Conservation (phyloP, 2,888 invertebrate species). For the Athalia rosae region DNA sequence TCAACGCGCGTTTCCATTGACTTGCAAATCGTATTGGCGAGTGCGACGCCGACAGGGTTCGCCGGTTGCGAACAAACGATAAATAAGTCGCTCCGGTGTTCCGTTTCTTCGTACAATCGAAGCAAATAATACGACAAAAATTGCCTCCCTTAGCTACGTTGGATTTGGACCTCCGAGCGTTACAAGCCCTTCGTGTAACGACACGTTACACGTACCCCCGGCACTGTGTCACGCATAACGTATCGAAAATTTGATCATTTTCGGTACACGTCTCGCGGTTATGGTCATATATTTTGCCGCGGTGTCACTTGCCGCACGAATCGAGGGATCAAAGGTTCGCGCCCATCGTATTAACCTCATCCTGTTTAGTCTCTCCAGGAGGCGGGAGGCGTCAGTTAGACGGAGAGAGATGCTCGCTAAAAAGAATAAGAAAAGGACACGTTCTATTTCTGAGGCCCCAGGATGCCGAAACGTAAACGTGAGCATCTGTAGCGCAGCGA, state of each 20-base stretch:
- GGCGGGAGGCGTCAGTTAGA: slow-evolving; percentile 42
- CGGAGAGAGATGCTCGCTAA: slow-evolving; percentile 21
- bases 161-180: too few species aligned
- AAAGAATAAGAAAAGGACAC: slow-evolving; percentile 45
- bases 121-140: slow-evolving; percentile 22
- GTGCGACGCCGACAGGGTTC: slow-evolving; percentile 29
- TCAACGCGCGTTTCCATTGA: slow-evolving; percentile 49
- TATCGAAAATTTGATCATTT: not conserved
- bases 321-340: slow-evolving; percentile 45
- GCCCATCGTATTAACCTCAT: slow-evolving; percentile 46
- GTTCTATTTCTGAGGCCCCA: slow-evolving; percentile 54
- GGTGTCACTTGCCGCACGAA: slow-evolving; percentile 33
- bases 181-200: too few species aligned
- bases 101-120: slow-evolving; percentile 42
- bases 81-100: slow-evolving; percentile 35
- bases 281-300: not conserved
- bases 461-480: slow-evolving; percentile 56
- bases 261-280: not conserved
- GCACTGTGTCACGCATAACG: not conserved
- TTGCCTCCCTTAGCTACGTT: not conserved
- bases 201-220: not conserved
- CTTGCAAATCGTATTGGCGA: slow-evolving; percentile 47
- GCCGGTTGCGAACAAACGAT: slow-evolving; percentile 40
- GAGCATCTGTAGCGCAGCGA: slow-evolving; percentile 48
- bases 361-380: slow-evolving; percentile 48